phyloP scores from a whole-genome alignment of 2,888 invertebrate species.

The Brachynemurus nebulosus region DNA sequence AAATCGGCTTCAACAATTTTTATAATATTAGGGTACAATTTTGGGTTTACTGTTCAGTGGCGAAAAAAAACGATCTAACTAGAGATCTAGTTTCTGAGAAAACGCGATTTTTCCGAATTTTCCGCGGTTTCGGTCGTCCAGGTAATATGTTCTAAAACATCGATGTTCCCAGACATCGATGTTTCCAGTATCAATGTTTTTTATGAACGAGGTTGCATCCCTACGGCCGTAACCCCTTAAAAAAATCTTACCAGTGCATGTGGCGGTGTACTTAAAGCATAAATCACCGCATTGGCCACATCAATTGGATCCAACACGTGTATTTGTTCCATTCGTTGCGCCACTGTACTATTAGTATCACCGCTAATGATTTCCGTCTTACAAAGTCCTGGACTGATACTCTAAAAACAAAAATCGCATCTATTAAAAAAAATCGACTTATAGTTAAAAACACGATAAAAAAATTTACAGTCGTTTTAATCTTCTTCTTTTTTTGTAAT shows the following conservation, averaged over 20 bases:
- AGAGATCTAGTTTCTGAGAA: no score
- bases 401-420: background rate
- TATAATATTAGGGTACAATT: no score
- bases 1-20: no score
- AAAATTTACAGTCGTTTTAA: constrained; percentile 10
- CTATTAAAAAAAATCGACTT: background rate
- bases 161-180: no score
- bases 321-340: background rate
- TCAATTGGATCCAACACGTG: background rate
- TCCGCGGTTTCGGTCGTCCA: no score
- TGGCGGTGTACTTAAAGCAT: background rate
- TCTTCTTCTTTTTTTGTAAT: constrained; percentile 21
- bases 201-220: no score
- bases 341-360: background rate
- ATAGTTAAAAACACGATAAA: background rate
- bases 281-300: background rate
- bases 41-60: no score
- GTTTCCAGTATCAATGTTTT: no score
- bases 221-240: no score
- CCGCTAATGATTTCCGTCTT: background rate
- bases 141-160: no score
- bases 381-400: background rate
- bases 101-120: no score
- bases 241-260: background rate
- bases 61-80: no score